Base-by-base conservation (phyloP, 2,888 invertebrate genomes). In the Chrysolina americana region DNA sequence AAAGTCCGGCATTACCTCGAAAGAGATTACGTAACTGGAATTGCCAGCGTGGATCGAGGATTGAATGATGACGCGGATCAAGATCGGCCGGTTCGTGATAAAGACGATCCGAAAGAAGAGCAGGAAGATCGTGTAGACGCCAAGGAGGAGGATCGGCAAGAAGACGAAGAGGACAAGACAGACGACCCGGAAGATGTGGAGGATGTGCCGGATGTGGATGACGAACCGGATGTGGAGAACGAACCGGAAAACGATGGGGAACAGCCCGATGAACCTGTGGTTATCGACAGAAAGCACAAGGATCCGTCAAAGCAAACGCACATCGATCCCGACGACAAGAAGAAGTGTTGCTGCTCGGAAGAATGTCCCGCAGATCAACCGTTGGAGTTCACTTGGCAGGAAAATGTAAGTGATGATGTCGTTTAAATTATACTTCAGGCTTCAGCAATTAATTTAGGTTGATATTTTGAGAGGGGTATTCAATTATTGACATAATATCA, bases 1-100 rank as follows among this genome's bases (percentile, higher is more conserved):
- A 81, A 76, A 71, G 79, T 82, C 10, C 78, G 75, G 44, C 63
- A 77, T 19, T 82, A 76, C 68, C 74, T 81, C 23, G 76, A 75
- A 41, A 75, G 48, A 21, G 74, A 76, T 41, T 17, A 21, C 11
- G 68, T 59, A 13, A 28, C 59, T n/a, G 59, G 59, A 13, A 36
- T 59, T 8, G n/a, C 59, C 15, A 59, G 28, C 70, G 59, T 15
- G 66, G 63, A 53, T 10, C 53, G n/a, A 17, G 59, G 36, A n/a
- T 59, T 36, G n/a, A n/a, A 59, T 19, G 28, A 8, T 3, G 36
- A 15, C 36, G 8, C 15, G 3, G 59, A 21, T 10, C 53, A 19
- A 1, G 13, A 19, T 11, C 11, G 10, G 23, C 53, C 53, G 11
- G 53, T 21, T 11, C 53, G 21, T 19, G 53, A 53, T 11, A 5